Percentiles rank a stretch among this genome's conserved stretches.
Evolutionary conservation across 2,113 vertebrate genomes (phyloP).

Genomic region (Benitochromis conjunctus): DNA sequence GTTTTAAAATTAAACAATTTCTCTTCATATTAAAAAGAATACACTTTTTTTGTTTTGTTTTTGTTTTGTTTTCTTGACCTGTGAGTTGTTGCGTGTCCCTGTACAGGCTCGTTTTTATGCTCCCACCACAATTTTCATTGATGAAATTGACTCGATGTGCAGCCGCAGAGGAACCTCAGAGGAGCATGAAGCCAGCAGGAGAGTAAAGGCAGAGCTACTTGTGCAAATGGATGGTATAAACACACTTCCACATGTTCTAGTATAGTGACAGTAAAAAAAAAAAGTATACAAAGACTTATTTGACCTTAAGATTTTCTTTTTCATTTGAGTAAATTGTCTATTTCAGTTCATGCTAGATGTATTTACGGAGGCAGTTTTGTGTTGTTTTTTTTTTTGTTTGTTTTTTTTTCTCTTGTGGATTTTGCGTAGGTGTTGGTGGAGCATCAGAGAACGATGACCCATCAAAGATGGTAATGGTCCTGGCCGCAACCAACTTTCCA

Average conservation of each 20-base stretch:
- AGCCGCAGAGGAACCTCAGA: slow-evolving; percentile 95
- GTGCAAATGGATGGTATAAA: slow-evolving; percentile 95
- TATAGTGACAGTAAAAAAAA: too few species aligned
- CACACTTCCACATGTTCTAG: not conserved
- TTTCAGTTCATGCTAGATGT: not conserved
- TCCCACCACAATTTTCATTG: slow-evolving; percentile 97
- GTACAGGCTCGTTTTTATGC: slow-evolving; percentile 94
- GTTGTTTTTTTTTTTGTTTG: not conserved
- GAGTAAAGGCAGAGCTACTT: slow-evolving; percentile 94
- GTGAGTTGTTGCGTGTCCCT: not conserved
- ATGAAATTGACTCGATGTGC: slow-evolving; percentile 99
- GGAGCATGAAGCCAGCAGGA: slow-evolving; percentile 93
- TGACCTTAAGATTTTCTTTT: not conserved
- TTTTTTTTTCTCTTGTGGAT: not conserved
- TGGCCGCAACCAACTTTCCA: slow-evolving; percentile 97
- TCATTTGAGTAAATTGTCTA: not conserved
- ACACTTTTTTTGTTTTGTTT: not conserved
- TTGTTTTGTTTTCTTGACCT: too few species aligned
- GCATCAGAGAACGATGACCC: slow-evolving; percentile 91
- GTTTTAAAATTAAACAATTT: not conserved
- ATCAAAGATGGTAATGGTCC: slow-evolving; percentile 98
- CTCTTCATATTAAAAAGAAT: not conserved
- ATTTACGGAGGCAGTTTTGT: not conserved
- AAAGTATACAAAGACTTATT: not conserved
- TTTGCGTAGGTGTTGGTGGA: slow-evolving; percentile 86